Conservation (phyloP, 2,113 vertebrate species). For the Microcebus ravelobensis region DNA sequence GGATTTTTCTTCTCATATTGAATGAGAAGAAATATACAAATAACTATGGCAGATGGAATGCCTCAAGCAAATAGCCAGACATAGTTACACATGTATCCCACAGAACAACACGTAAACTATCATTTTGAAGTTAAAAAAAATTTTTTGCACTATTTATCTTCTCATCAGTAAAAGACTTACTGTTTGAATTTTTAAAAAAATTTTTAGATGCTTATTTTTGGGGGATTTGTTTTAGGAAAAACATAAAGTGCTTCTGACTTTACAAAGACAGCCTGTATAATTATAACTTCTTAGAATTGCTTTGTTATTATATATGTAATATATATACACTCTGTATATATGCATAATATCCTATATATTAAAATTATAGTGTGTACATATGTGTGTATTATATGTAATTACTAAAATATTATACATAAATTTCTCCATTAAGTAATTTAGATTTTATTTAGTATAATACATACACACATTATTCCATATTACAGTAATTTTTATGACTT, state of each 20-base stretch:
- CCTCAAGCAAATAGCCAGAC: neutral
- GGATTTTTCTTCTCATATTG: conserved; percentile 11
- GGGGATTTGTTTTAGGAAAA: neutral
- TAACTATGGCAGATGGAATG: neutral
- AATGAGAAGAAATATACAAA: neutral
- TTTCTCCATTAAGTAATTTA: neutral
- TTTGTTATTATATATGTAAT: neutral
- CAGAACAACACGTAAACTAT: neutral
- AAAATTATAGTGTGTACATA: neutral
- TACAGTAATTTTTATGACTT: neutral
- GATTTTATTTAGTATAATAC: neutral
- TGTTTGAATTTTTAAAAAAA: neutral
- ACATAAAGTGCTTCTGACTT: neutral
- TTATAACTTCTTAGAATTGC: neutral
- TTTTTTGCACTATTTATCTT: neutral
- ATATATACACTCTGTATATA: neutral
- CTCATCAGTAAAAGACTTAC: neutral
- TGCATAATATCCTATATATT: neutral
- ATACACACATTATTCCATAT: neutral
- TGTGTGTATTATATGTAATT: neutral
- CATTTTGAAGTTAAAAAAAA: conserved; percentile 21
- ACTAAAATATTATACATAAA: neutral
- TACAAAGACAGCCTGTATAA: neutral
- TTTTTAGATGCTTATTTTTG: neutral
- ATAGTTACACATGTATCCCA: neutral